A percentile compares a stretch with the other conserved stretches of the same genome.
These are phyloP conservation scores for Sthenelais limicola DNA, from an alignment of 2,888 invertebrate species.

Conservation along the genomic window DNA sequence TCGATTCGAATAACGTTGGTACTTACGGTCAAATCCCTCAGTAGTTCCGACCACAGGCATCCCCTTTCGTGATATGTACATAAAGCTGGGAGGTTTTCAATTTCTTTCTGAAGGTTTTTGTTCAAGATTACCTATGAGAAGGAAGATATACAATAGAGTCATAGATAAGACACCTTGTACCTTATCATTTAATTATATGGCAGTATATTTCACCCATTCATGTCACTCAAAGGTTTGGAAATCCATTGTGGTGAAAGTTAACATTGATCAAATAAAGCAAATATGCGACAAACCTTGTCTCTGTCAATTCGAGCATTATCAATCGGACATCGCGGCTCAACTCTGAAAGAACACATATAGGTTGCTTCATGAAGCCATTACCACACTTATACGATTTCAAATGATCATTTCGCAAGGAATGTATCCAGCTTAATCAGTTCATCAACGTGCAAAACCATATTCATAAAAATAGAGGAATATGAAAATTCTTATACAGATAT, in stretches of 20 bases:
- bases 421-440: not conserved
- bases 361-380: no score
- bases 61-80: slow-evolving; percentile 65
- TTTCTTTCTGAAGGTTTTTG: slow-evolving; percentile 60
- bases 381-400: slow-evolving; percentile 18
- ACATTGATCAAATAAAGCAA: not conserved
- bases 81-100: slow-evolving; percentile 66
- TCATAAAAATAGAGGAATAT: no score
- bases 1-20: no score
- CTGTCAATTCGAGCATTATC: slow-evolving; percentile 55
- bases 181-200: no score
- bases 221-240: not conserved
- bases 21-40: slow-evolving; percentile 61
- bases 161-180: no score
- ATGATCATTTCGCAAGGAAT: not conserved
- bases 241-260: not conserved
- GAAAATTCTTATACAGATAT: no score
- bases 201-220: not conserved
- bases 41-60: slow-evolving; percentile 68
- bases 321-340: slow-evolving; percentile 57
- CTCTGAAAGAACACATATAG: slow-evolving; percentile 51
- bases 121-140: slow-evolving; percentile 56
- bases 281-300: slow-evolving; percentile 48
- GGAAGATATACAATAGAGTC: no score
- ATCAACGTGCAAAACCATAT: no score